Percentiles rank a stretch among this genome's conserved stretches.
These are phyloP conservation scores for Antheraea yamamai DNA, from an alignment of 2,888 invertebrate genomes.

Conservation along the genomic window DNA sequence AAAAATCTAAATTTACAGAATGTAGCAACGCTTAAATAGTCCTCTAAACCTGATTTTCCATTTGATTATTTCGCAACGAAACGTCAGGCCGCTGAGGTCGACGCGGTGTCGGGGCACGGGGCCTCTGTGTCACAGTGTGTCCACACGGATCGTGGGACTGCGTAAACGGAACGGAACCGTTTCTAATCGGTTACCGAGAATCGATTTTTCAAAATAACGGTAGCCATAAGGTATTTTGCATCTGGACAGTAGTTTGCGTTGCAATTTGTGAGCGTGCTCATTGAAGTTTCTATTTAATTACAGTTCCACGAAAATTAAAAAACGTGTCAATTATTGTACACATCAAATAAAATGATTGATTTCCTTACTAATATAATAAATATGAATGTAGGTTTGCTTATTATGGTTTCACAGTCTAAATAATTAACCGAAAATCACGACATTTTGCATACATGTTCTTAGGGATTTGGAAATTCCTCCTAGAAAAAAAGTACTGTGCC, in stretches of 20 bases:
- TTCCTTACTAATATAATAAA: too few species aligned
- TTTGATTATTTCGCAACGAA: slow-evolving; percentile 58
- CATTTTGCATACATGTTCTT: neutral
- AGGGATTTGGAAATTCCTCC: too few species aligned
- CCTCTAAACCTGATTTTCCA: slow-evolving; percentile 67
- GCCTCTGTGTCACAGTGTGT: slow-evolving; percentile 40
- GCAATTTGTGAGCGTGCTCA: slow-evolving; percentile 79
- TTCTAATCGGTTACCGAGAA: slow-evolving; percentile 73
- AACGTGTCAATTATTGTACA: neutral
- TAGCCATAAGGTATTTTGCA: slow-evolving; percentile 73
- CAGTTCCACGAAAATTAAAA: slow-evolving; percentile 37
- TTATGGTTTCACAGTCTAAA: too few species aligned
- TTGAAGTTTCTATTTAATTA: slow-evolving; percentile 77
- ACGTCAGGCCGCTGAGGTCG: slow-evolving; percentile 43
- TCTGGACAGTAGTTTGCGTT: slow-evolving; percentile 71
- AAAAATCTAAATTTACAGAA: slow-evolving; percentile 45
- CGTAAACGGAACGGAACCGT: slow-evolving; percentile 74
- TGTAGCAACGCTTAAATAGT: slow-evolving; percentile 59
- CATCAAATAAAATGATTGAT: too few species aligned
- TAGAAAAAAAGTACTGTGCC: too few species aligned
- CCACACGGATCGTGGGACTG: slow-evolving; percentile 71
- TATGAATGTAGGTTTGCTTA: too few species aligned
- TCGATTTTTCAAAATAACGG: slow-evolving; percentile 81
- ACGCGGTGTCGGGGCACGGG: slow-evolving; percentile 52
- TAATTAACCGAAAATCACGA: neutral